Percentiles rank a stretch among this genome's conserved stretches.
These are phyloP conservation scores for Sphenopsis melanotis DNA, from an alignment of 2,797 vertebrate species.

Conservation along the genomic window DNA sequence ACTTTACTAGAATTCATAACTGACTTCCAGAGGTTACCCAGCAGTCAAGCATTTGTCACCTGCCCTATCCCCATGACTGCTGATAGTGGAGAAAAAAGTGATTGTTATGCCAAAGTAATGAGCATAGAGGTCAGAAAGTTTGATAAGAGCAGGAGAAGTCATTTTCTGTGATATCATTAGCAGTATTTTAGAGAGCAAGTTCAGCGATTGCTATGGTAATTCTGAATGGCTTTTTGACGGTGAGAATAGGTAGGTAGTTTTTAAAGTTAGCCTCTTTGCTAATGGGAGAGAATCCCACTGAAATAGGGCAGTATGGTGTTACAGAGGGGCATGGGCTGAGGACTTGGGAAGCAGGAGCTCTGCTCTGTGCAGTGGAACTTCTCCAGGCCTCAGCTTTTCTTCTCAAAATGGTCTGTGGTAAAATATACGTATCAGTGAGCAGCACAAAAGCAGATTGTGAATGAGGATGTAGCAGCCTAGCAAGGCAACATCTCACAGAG, in stretches of 20 bases:
- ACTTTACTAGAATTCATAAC: constrained; percentile 24
- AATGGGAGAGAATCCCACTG: neutral
- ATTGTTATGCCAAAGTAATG: constrained; percentile 39
- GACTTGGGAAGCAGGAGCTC: neutral
- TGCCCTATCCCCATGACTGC: neutral
- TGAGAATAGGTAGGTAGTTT: neutral
- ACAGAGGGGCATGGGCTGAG: neutral
- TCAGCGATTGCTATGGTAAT: constrained; percentile 56
- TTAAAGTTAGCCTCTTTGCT: neutral
- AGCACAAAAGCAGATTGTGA: neutral
- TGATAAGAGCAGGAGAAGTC: constrained; percentile 50
- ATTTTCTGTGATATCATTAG: constrained; percentile 52
- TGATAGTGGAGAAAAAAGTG: neutral
- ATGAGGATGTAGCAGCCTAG: neutral
- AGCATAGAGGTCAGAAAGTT: constrained; percentile 55
- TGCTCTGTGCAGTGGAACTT: neutral
- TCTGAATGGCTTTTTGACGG: constrained; percentile 40
- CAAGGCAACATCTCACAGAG: neutral
- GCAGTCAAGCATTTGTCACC: neutral
- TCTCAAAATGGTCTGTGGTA: neutral
- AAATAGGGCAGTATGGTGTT: neutral
- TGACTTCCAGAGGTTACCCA: constrained; percentile 32
- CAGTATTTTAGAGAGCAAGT: constrained; percentile 27
- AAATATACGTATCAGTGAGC: neutral
- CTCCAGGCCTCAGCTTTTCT: neutral